Percentiles rank a stretch among this genome's conserved stretches.
phyloP scores from a whole-genome alignment of 2,797 vertebrate genomes.

The Meda fulgida region DNA sequence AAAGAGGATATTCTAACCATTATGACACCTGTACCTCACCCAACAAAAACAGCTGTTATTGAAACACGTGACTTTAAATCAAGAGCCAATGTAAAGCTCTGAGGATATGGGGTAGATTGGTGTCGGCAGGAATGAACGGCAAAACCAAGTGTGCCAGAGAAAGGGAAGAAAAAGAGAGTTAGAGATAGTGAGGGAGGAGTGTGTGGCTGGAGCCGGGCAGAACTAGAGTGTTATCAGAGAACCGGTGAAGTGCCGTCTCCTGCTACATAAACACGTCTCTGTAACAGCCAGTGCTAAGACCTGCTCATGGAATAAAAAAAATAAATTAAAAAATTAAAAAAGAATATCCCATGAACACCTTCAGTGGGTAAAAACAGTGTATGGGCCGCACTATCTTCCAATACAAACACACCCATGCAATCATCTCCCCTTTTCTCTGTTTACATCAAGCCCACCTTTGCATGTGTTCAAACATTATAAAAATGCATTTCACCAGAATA shows the following conservation, averaged over 20 bases:
- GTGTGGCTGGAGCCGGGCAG: slow-evolving; percentile 60
- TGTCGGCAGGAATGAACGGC: slow-evolving; percentile 35
- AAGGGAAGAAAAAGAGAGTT: slow-evolving; percentile 15
- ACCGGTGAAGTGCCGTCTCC: slow-evolving; percentile 73
- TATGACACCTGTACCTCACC: slow-evolving; percentile 40
- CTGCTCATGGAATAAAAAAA: slow-evolving; percentile 56
- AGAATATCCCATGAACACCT: slow-evolving; percentile 70
- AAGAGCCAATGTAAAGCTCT: not conserved
- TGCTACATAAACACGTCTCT: slow-evolving; percentile 82
- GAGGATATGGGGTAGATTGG: slow-evolving; percentile 4
- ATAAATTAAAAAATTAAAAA: not conserved
- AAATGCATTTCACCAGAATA: not conserved
- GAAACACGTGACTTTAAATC: slow-evolving; percentile 8
- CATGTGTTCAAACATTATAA: slow-evolving; percentile 57
- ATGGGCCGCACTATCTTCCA: slow-evolving; percentile 60
- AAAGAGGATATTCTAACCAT: slow-evolving; percentile 53
- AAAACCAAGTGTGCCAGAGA: slow-evolving; percentile 26
- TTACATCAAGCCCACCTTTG: slow-evolving; percentile 65
- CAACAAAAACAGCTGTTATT: not conserved
- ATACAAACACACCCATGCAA: slow-evolving; percentile 50
- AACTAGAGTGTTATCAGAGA: slow-evolving; percentile 74
- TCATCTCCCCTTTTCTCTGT: slow-evolving; percentile 39
- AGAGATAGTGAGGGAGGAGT: slow-evolving; percentile 50
- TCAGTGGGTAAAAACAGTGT: slow-evolving; percentile 70
- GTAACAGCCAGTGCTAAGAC: slow-evolving; percentile 87